A percentile compares a stretch with the other conserved stretches of the same genome.
Conservation (phyloP, 92 coral and sea anemone species). For the Siderastrea siderea region DNA sequence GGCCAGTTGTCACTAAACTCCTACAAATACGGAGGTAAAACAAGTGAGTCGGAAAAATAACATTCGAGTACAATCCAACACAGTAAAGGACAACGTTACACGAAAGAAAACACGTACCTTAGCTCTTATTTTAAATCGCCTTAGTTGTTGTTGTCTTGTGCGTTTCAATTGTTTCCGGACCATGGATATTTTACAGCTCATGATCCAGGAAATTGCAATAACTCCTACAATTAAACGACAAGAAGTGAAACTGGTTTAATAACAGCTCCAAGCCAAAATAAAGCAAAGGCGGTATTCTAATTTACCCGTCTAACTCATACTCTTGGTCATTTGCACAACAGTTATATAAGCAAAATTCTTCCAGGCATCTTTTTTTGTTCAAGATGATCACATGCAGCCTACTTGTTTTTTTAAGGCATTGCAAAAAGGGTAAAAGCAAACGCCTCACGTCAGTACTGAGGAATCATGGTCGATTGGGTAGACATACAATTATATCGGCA, state of each 20-base stretch:
- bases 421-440: no score
- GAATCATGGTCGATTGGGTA: no score
- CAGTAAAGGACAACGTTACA: not conserved
- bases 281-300: not conserved
- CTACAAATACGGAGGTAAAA: slow-evolving; percentile 31
- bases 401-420: no score
- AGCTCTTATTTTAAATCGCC: slow-evolving; percentile 88
- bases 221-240: slow-evolving; percentile 65
- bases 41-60: not conserved
- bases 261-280: not conserved
- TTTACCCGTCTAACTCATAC: not conserved
- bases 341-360: no score
- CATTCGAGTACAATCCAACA: not conserved
- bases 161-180: slow-evolving; percentile 89
- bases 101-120: slow-evolving; percentile 51
- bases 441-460: no score
- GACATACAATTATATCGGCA: no score
- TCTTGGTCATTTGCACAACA: no score
- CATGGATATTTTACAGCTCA: slow-evolving; percentile 99
- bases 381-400: no score
- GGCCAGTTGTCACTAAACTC: slow-evolving; percentile 87
- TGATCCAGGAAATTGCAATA: slow-evolving; percentile 98
- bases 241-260: not conserved
- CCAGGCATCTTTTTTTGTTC: no score
- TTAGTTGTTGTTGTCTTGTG: slow-evolving; percentile 85